A percentile compares a stretch with the other conserved stretches of the same genome.
Conservation (phyloP, 92 coral and sea anemone species). For the Siderastrea siderea region DNA sequence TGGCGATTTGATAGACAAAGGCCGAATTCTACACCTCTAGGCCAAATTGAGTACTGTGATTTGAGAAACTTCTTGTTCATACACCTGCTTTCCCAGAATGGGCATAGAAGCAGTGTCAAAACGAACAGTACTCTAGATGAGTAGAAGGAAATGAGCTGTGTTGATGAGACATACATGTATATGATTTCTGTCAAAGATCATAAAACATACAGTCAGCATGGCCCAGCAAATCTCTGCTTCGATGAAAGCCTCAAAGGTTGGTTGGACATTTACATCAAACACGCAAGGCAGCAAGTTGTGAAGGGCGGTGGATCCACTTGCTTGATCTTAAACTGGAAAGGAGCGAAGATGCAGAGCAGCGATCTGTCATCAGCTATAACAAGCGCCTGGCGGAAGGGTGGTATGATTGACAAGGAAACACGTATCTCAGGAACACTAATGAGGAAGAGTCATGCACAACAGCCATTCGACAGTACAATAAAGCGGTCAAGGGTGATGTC, state of each 20-base stretch:
- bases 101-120: constrained; percentile 27
- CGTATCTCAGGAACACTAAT: constrained; percentile 1
- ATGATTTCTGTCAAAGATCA: neutral
- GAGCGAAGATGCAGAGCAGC: constrained; percentile 8
- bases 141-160: constrained; percentile 29
- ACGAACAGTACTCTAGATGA: constrained; percentile 24
- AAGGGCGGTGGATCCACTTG: neutral
- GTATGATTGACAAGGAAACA: constrained; percentile 17
- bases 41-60: constrained; percentile 33
- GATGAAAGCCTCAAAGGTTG: constrained; percentile 20
- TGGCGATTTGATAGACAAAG: neutral
- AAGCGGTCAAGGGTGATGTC: constrained; percentile 14
- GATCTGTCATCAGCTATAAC: constrained; percentile 16
- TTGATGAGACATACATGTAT: neutral
- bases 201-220: neutral
- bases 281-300: neutral
- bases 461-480: constrained; percentile 13
- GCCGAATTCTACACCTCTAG: neutral
- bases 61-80: constrained; percentile 27
- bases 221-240: constrained; percentile 21
- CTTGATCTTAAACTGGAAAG: constrained; percentile 14
- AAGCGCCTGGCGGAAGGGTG: constrained; percentile 22
- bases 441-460: constrained; percentile 36
- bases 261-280: neutral
- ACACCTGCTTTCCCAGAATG: constrained; percentile 14